Conservation (phyloP, 2,113 vertebrate species). For the Nesogale talazaci region DNA sequence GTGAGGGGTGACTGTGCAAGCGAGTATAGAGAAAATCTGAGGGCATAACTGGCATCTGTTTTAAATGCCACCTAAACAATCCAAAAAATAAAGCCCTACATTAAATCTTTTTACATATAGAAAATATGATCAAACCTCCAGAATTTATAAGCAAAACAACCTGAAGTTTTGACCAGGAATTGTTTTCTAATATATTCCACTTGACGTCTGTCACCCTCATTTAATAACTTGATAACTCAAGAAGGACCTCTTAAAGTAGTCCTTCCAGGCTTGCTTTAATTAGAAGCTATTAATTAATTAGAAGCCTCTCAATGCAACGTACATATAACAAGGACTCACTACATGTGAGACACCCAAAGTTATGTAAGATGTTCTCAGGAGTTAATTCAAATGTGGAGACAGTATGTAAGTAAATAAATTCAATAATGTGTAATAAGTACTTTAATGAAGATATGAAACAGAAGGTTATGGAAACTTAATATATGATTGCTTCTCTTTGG, state of each 20-base stretch:
- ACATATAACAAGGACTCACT: not conserved
- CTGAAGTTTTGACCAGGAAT: not conserved
- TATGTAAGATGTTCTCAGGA: not conserved
- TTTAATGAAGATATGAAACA: not conserved
- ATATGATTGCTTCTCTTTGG: not conserved
- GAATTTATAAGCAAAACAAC: constrained; percentile 15
- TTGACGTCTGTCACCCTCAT: not conserved
- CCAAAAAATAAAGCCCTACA: not conserved
- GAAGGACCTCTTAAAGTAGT: not conserved
- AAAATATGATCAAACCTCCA: constrained; percentile 1
- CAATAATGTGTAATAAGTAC: not conserved
- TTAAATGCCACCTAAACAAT: not conserved
- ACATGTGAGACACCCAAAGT: not conserved
- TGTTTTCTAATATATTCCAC: constrained; percentile 16
- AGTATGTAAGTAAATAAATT: not conserved
- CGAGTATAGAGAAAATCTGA: not conserved
- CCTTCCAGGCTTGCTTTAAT: not conserved
- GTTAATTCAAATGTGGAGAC: not conserved
- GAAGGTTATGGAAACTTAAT: rapidly evolving
- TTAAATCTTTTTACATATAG: not conserved
- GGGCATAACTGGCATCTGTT: not conserved
- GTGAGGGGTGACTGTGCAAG: not conserved
- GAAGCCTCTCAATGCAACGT: not conserved
- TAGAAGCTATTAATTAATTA: too few species aligned
- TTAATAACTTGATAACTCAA: not conserved